These are phyloP conservation scores for Sorex maritimensis DNA, from an alignment of 2,797 vertebrate species.

Conservation along the genomic window DNA sequence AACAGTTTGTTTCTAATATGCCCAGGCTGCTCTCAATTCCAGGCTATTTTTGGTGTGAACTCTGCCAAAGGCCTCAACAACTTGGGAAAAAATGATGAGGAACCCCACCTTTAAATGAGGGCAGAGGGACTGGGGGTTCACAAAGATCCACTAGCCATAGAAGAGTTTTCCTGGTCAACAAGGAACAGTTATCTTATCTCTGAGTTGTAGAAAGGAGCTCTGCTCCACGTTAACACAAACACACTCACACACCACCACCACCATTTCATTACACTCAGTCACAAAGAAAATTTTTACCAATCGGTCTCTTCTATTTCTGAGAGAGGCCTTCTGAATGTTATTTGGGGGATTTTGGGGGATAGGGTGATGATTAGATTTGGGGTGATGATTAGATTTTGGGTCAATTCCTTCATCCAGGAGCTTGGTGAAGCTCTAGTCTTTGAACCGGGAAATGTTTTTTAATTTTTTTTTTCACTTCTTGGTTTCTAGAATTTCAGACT, in stretches of 20 bases:
- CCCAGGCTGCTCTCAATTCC: conserved; percentile 4
- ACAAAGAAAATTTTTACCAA: conserved; percentile 32
- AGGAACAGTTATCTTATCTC: conserved; percentile 33
- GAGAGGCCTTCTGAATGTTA: conserved; percentile 66
- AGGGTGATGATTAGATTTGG: conserved; percentile 52
- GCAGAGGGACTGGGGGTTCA: not conserved
- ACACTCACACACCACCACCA: not conserved
- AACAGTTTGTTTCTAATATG: not conserved
- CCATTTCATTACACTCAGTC: not conserved
- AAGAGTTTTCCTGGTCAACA: conserved; percentile 24
- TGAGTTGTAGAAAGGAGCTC: conserved; percentile 19
- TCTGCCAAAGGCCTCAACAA: conserved; percentile 47
- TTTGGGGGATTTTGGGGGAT: conserved; percentile 1
- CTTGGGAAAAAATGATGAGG: not conserved
- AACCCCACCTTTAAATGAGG: conserved; percentile 55
- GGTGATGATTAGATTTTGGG: conserved; percentile 52
- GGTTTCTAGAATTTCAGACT: conserved; percentile 68
- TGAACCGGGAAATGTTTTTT: conserved; percentile 71
- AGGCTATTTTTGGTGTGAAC: not conserved
- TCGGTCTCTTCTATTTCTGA: conserved; percentile 49
- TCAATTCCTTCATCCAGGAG: conserved; percentile 68
- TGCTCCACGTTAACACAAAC: too few relatives aligned
- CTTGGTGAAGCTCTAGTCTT: conserved; percentile 61
- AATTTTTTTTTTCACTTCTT: not conserved
- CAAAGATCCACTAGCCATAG: not conserved